Evolutionary conservation across 2,888 invertebrate species (phyloP).

Genomic region (Harpalus rufipes): DNA sequence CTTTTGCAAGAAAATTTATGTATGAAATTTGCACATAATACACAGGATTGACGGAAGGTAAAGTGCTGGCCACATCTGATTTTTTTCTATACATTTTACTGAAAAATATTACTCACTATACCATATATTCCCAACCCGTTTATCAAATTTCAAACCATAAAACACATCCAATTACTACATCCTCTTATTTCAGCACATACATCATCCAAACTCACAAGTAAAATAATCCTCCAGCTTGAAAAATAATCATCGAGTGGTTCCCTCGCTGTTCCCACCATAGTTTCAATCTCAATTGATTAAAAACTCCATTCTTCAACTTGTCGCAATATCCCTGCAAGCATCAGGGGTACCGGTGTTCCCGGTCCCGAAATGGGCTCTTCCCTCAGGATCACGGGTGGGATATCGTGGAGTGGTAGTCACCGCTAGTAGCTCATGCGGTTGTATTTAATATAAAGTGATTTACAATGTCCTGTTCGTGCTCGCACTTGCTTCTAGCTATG

Average conservation of each 20-base stretch:
- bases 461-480: constrained; percentile 47
- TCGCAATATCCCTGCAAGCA: constrained; percentile 28
- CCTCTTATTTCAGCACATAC: constrained; percentile 9
- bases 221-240: constrained; percentile 17
- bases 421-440: constrained; percentile 46
- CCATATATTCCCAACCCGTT: not conserved
- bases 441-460: constrained; percentile 61
- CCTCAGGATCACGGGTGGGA: constrained; percentile 8
- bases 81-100: not conserved
- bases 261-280: constrained; percentile 1
- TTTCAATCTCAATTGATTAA: constrained; percentile 51
- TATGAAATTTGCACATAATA: too few species aligned
- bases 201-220: constrained; percentile 5
- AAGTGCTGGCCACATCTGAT: too few species aligned
- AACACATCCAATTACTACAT: not conserved
- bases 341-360: constrained; percentile 8
- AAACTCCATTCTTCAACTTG: constrained; percentile 47
- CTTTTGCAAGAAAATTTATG: too few species aligned
- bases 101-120: not conserved
- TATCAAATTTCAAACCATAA: not conserved
- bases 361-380: constrained; percentile 1
- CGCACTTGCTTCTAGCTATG: constrained; percentile 12
- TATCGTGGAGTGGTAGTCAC: not conserved
- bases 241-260: constrained; percentile 29
- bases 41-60: too few species aligned